Evolutionary conservation across 1,140 invertebrate genomes (phyloP), one percentile per base, ranked within the genome.

Genomic region (Cydia fagiglandana): DNA sequence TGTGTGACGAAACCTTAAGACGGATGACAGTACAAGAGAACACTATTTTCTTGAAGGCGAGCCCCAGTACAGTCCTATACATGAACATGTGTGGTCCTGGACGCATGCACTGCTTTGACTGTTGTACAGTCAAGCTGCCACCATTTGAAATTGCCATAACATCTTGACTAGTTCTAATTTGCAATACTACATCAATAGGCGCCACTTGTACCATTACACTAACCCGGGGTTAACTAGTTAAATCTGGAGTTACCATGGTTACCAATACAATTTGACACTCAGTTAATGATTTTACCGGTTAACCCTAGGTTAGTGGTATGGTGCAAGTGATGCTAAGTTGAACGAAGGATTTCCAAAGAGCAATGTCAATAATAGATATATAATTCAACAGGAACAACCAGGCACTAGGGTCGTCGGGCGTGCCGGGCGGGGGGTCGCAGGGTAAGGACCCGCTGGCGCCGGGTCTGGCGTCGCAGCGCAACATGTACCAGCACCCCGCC

Each of bases 361-460:
- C n/a, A 24, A 2, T 61, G 5, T 0, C 6, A 12, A 61, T 24
- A 12, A 56, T 56, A 61, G 56, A 24, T 24, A 10, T 24, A 10
- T 24, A 10, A 12, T 10, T 24, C 9, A 12, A 24, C 86, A 93
- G 92, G 91, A 93, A 91, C 86, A 91, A 82, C 78, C 92, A 93
- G 79, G 82, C 84, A 38, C 76, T 92, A 78, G 80, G 85, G 73
- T 88, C 87, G 10, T 83, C 87, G 38, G 87, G 85, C 38, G 86
- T 84, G 17, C 83, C 84, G 24, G 85, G 85, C 75, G 81, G 86
- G 64, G 88, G 85, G 47, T 86, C 86, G 3, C 91, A 93, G 79
- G 91, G 92, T 75, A 93, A 93, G 74, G 89, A 91, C 74, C 88
- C 91, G 10, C 82, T 93, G 74, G 91, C 90, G 66, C 88, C 90